Percentiles rank a stretch among this genome's conserved stretches.
These are phyloP conservation scores for Callospermophilus lateralis DNA, from an alignment of 2,113 vertebrate species.

Conservation along the genomic window DNA sequence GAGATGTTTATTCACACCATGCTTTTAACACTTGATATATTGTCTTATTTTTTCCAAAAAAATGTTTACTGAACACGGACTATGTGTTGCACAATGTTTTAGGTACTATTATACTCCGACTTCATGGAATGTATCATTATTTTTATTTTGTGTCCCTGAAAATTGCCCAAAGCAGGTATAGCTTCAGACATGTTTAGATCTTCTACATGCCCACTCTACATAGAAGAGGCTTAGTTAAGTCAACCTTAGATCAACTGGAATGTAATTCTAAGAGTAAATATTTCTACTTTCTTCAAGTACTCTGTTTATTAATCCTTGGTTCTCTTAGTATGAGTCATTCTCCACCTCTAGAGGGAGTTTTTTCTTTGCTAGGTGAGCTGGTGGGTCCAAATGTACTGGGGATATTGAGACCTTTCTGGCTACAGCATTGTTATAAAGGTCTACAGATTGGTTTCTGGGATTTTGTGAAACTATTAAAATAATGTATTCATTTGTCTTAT, in stretches of 20 bases:
- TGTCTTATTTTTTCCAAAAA: constrained; percentile 12
- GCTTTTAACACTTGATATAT: background rate
- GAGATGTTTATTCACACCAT: background rate
- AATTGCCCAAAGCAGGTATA: background rate
- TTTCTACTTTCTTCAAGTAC: background rate
- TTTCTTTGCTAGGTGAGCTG: background rate
- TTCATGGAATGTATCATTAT: background rate
- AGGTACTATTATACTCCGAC: background rate
- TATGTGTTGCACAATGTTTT: background rate
- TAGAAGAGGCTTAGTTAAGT: background rate
- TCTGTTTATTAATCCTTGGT: background rate
- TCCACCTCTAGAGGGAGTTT: background rate
- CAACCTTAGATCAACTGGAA: background rate
- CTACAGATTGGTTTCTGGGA: background rate
- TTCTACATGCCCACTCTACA: background rate
- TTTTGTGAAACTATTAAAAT: background rate
- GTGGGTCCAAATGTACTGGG: background rate
- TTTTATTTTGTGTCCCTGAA: background rate
- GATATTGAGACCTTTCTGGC: background rate
- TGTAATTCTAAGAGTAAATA: background rate
- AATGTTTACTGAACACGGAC: background rate
- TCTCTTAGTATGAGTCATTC: background rate
- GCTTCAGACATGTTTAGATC: background rate
- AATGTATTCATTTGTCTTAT: background rate
- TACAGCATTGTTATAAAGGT: background rate